Evolutionary conservation across 2,888 invertebrate species (phyloP), one percentile per base, ranked within the genome.

Genomic region (Myopa tessellatipennis): DNA sequence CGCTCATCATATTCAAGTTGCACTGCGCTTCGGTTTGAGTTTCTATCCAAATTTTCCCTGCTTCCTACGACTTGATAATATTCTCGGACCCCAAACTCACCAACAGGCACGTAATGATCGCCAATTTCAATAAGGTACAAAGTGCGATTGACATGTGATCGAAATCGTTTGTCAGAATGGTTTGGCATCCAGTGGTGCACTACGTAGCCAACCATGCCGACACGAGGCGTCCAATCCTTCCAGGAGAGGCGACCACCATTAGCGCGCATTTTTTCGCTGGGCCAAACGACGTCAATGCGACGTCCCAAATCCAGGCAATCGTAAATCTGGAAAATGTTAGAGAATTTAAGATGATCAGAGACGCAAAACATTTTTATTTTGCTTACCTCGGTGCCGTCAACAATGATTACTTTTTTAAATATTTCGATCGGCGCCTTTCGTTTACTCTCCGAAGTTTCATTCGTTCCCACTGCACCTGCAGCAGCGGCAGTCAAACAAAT

Each of bases 141-240:
- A 74, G 95, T 96, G 84, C 96, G 94, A 90, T 98, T 98, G 18
- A 97, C 95, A 88, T 98, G 97, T 5, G 98, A 98, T 26, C 98
- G 92, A 77, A 94, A 93, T 83, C 93, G 93, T 0, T 94, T 94
- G 87, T 98, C 97, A 74, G 95, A 92, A 90, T 98, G 98, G 90
- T 95, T 95, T 0, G 98, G 98, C 58, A 94, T 93, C 98, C 98
- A 98, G 82, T 95, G 94, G 89, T 98, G 98, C 12, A 98, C 97
- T 75, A 96, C 95, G 92, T 93, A 91, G 79, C 98, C 98, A 84
- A 97, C 96, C 97, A 98, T 97, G 12, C 98, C 98, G 16, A 94
- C 93, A 82, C 93, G 92, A 0, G 98, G 98, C 80, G 94, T 92
- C 98, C 98, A 98, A 83, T 94, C 93, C 81, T 94, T 93, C 98